phyloP scores from a whole-genome alignment of 37 sponge, comb jelly and placozoan genomes.

The Mnemiopsis leidyi region DNA sequence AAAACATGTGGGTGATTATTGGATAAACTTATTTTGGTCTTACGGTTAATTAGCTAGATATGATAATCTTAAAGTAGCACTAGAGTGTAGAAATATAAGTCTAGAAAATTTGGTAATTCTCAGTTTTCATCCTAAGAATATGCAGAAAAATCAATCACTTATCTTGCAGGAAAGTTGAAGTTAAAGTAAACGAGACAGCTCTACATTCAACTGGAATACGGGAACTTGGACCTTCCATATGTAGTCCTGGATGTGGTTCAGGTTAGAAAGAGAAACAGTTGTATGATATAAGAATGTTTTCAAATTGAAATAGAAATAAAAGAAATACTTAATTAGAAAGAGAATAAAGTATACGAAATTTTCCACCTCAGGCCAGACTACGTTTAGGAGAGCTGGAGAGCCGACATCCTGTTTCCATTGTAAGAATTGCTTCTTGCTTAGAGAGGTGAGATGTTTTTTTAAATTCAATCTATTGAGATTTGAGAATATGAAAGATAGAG shows the following conservation, averaged over 20 bases:
- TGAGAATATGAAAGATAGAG: no score
- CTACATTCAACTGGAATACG: background rate
- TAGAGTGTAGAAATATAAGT: no score
- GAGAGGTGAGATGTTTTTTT: constrained; percentile 61
- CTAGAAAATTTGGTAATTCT: no score
- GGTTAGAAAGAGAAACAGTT: background rate
- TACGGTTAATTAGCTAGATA: no score
- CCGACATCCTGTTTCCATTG: constrained; percentile 34
- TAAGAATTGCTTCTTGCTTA: background rate
- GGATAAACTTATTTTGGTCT: no score
- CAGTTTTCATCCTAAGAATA: no score
- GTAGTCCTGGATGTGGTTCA: background rate
- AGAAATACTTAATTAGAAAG: no score
- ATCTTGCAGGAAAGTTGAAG: background rate
- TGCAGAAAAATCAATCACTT: background rate
- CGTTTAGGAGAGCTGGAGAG: background rate
- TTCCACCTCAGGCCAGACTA: background rate
- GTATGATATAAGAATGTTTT: background rate
- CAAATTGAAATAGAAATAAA: no score
- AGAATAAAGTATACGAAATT: no score
- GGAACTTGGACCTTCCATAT: background rate
- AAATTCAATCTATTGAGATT: no score
- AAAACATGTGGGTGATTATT: no score
- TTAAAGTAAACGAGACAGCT: background rate
- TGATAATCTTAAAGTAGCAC: no score